These are phyloP conservation scores for Drosophila arizonae DNA, from an alignment of 1,140 invertebrate genomes.

Conservation along the genomic window DNA sequence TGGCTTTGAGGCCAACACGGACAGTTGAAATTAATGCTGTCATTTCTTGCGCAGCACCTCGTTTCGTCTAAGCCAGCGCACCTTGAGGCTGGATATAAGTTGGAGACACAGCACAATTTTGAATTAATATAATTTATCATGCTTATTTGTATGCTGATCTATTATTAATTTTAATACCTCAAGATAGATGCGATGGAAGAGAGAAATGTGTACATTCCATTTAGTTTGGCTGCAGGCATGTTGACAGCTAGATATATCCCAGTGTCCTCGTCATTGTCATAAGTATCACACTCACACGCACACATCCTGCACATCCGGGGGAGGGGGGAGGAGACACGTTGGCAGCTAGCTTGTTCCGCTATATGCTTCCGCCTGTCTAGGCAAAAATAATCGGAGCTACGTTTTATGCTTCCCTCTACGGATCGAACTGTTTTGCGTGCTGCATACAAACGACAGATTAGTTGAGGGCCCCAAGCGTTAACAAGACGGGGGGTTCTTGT, in stretches of 20 bases:
- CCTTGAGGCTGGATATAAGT: too few relatives aligned
- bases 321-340: too few relatives aligned
- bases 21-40: background rate
- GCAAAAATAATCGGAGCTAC: constrained; percentile 1
- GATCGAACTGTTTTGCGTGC: constrained; percentile 26
- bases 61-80: too few relatives aligned
- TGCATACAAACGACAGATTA: constrained; percentile 69
- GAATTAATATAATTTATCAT: constrained; percentile 1
- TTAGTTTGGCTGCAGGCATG: constrained; percentile 26
- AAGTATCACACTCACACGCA: constrained; percentile 12
- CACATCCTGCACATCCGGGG: background rate
- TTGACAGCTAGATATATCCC: constrained; percentile 26
- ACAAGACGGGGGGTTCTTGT: constrained; percentile 45
- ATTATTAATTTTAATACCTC: constrained; percentile 25
- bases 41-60: background rate
- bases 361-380: constrained; percentile 19
- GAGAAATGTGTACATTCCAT: constrained; percentile 4
- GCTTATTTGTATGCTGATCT: constrained; percentile 1
- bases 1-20: background rate
- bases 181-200: background rate
- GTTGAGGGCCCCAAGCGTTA: constrained; percentile 45
- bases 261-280: constrained; percentile 38
- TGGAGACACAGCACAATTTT: too few relatives aligned
- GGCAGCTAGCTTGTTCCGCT: background rate
- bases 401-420: constrained; percentile 4